Percentiles rank a stretch among this genome's conserved stretches.
phyloP scores from a whole-genome alignment of 2,888 invertebrate genomes.

The Sicus ferrugineus region DNA sequence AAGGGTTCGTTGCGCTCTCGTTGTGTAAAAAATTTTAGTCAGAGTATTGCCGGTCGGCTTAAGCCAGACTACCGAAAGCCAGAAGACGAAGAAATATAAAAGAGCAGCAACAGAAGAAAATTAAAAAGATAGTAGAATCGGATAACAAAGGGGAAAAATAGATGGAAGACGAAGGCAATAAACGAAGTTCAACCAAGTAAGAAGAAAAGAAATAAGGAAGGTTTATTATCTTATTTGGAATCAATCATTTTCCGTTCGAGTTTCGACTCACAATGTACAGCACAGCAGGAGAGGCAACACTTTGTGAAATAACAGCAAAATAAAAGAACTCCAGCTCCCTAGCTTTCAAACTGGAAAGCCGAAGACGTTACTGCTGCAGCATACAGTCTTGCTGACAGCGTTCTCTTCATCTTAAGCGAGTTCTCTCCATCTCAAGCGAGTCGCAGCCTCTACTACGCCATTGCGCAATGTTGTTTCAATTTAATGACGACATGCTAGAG shows the following conservation, averaged over 20 bases:
- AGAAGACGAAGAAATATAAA: background rate
- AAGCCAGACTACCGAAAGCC: background rate
- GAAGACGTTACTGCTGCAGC: background rate
- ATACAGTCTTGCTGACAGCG: background rate
- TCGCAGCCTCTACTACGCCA: no score
- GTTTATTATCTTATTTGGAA: background rate
- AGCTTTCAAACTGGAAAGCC: no score
- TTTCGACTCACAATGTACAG: background rate
- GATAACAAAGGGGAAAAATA: background rate
- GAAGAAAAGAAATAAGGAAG: background rate
- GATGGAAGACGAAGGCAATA: background rate
- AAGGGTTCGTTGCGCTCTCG: conserved; percentile 32
- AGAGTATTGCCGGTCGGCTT: background rate
- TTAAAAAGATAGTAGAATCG: background rate
- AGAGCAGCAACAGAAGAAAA: background rate
- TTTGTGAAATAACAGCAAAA: background rate
- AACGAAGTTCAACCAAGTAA: background rate
- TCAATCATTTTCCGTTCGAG: background rate
- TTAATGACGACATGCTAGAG: no score
- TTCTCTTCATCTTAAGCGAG: background rate
- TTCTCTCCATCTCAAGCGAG: background rate
- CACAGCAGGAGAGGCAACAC: no score
- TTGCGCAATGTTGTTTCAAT: no score
- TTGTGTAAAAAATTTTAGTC: background rate
- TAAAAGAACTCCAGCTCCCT: no score